Conservation (phyloP, 1,140 invertebrate genomes). For the Microplitis mediator region DNA sequence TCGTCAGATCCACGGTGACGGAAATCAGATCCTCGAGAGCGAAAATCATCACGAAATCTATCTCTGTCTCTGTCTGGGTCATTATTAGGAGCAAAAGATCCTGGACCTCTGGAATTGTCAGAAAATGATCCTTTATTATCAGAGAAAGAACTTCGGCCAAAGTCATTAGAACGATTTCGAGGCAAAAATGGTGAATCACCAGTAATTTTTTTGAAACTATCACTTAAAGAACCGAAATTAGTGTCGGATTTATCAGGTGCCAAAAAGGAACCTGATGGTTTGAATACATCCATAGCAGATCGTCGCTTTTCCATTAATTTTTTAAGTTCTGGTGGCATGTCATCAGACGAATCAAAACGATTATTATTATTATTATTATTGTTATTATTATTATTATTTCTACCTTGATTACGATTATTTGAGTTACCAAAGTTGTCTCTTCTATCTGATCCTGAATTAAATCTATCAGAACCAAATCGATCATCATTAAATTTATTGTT, state of each 20-base stretch:
- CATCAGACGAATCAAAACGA: slow-evolving; percentile 38
- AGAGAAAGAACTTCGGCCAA: slow-evolving; percentile 8
- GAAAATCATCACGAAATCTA: slow-evolving; percentile 33
- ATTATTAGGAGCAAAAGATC: slow-evolving; percentile 26
- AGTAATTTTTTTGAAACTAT: slow-evolving; percentile 57
- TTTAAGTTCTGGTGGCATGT: slow-evolving; percentile 52
- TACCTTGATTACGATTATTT: slow-evolving; percentile 28
- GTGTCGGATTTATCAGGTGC: slow-evolving; percentile 43
- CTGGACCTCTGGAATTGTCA: slow-evolving; percentile 3
- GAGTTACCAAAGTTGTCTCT: slow-evolving; percentile 35
- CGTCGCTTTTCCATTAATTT: slow-evolving; percentile 58
- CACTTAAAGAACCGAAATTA: slow-evolving; percentile 50
- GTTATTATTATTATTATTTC: slow-evolving; percentile 3
- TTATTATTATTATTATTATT: neutral
- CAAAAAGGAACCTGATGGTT: slow-evolving; percentile 46
- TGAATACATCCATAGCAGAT: slow-evolving; percentile 53
- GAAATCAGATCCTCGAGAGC: slow-evolving; percentile 34
- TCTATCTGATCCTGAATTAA: slow-evolving; percentile 37
- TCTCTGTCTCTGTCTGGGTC: neutral
- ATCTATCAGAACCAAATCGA: slow-evolving; percentile 37
- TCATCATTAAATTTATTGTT: slow-evolving; percentile 28
- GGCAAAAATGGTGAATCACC: slow-evolving; percentile 48
- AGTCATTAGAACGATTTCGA: slow-evolving; percentile 33
- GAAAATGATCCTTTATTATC: neutral
- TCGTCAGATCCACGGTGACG: slow-evolving; percentile 29